Percentiles rank a stretch among this genome's conserved stretches.
Evolutionary conservation across 2,888 invertebrate genomes (phyloP).

Genomic region (Chydorus sphaericus): DNA sequence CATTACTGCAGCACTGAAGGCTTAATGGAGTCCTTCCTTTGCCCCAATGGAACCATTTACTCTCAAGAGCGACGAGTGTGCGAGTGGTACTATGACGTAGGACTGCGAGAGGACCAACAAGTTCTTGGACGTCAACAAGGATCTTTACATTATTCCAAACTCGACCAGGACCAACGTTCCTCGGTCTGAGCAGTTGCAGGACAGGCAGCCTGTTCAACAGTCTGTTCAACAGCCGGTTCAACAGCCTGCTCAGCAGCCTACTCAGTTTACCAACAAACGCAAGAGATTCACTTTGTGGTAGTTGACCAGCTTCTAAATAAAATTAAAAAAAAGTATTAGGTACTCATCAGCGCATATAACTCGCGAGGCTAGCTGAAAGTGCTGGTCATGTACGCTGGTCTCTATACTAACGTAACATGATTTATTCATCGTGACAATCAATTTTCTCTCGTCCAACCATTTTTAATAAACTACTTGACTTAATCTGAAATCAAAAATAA

Average conservation of each 20-base stretch:
- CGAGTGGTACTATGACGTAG: slow-evolving; percentile 14
- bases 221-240: not conserved
- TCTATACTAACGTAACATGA: too few species aligned
- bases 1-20: slow-evolving; percentile 14
- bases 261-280: not conserved
- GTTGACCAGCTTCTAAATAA: not conserved
- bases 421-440: too few species aligned
- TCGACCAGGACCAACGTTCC: slow-evolving; percentile 5
- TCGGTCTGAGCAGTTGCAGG: too few species aligned
- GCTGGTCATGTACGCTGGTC: not conserved
- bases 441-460: too few species aligned
- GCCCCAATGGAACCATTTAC: slow-evolving; percentile 15
- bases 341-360: too few species aligned
- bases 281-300: not conserved
- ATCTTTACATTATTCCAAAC: slow-evolving; percentile 14
- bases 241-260: not conserved
- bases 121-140: slow-evolving; percentile 12
- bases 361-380: too few species aligned
- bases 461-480: too few species aligned
- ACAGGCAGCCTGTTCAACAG: not conserved
- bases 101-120: slow-evolving; percentile 10
- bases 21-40: slow-evolving; percentile 15
- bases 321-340: too few species aligned
- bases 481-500: too few species aligned
- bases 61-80: slow-evolving; percentile 12